These are phyloP conservation scores for Belgica antarctica DNA, from an alignment of 2,888 invertebrate genomes.

Conservation along the genomic window DNA sequence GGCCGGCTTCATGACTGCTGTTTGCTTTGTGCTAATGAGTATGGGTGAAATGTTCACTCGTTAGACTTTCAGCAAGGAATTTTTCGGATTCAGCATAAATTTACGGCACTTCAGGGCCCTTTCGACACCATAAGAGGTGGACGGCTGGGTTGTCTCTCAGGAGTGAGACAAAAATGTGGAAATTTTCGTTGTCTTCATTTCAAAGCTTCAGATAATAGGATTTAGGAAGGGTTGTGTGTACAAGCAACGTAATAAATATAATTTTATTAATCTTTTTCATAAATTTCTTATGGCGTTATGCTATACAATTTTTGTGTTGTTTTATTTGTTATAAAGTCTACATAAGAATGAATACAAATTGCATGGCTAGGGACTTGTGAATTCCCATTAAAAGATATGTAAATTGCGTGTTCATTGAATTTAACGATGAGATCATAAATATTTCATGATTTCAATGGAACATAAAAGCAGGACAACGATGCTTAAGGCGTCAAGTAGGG, in stretches of 20 bases:
- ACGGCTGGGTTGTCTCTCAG: background rate
- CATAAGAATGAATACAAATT: conserved; percentile 38
- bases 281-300: conserved; percentile 41
- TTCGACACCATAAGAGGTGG: background rate
- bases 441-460: conserved; percentile 26
- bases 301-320: conserved; percentile 12
- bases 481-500: too few relatives aligned
- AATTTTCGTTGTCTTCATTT: background rate
- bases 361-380: conserved; percentile 37
- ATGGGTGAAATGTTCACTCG: too few relatives aligned
- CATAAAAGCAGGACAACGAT: background rate
- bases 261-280: conserved; percentile 40
- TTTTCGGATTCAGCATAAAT: background rate
- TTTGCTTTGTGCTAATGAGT: too few relatives aligned
- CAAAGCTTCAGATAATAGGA: background rate
- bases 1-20: too few relatives aligned
- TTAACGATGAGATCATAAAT: conserved; percentile 41
- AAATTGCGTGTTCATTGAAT: conserved; percentile 43
- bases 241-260: conserved; percentile 28
- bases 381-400: conserved; percentile 35
- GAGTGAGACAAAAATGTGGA: conserved; percentile 1
- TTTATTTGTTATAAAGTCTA: conserved; percentile 21
- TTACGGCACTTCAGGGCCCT: background rate
- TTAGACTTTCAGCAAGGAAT: background rate
- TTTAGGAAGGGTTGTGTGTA: conserved; percentile 15